Evolutionary conservation across 1,140 invertebrate genomes (phyloP).

Genomic region (Papilio aristodemus): DNA sequence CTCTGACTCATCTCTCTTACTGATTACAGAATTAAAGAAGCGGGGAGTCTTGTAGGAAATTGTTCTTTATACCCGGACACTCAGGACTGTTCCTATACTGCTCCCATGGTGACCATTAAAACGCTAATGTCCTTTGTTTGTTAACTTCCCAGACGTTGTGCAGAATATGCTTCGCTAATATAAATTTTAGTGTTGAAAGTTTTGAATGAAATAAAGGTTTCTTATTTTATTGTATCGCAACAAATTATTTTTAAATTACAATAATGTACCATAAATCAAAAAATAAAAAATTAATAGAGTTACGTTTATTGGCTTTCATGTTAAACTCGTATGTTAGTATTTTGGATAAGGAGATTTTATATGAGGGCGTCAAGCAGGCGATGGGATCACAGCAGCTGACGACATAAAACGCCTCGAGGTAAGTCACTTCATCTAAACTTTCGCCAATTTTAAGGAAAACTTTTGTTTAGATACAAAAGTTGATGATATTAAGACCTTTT

Average conservation of each 20-base stretch:
- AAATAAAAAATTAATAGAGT: too few species aligned
- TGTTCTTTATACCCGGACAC: slow-evolving; percentile 41
- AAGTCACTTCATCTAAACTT: slow-evolving; percentile 74
- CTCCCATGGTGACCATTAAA: slow-evolving; percentile 62
- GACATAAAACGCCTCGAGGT: slow-evolving; percentile 59
- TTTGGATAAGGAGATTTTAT: slow-evolving; percentile 54
- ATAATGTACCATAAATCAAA: too few species aligned
- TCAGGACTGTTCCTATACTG: slow-evolving; percentile 37
- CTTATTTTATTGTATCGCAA: neutral
- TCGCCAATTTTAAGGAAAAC: slow-evolving; percentile 64
- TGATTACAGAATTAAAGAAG: slow-evolving; percentile 48
- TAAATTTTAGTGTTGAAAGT: slow-evolving; percentile 7
- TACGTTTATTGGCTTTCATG: neutral
- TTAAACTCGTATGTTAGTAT: slow-evolving; percentile 16
- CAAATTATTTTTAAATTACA: too few species aligned
- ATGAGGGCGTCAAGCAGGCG: slow-evolving; percentile 58
- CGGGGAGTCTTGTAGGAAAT: slow-evolving; percentile 44
- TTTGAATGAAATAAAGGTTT: slow-evolving; percentile 6
- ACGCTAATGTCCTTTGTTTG: slow-evolving; percentile 68
- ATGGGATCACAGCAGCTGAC: slow-evolving; percentile 71
- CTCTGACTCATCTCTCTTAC: slow-evolving; percentile 39
- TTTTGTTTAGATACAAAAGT: slow-evolving; percentile 65
- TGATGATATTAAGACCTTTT: slow-evolving; percentile 55
- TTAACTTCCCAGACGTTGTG: slow-evolving; percentile 56
- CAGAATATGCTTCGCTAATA: slow-evolving; percentile 20